Evolutionary conservation across 2,888 invertebrate species (phyloP).

Genomic region (Heliconius erato): DNA sequence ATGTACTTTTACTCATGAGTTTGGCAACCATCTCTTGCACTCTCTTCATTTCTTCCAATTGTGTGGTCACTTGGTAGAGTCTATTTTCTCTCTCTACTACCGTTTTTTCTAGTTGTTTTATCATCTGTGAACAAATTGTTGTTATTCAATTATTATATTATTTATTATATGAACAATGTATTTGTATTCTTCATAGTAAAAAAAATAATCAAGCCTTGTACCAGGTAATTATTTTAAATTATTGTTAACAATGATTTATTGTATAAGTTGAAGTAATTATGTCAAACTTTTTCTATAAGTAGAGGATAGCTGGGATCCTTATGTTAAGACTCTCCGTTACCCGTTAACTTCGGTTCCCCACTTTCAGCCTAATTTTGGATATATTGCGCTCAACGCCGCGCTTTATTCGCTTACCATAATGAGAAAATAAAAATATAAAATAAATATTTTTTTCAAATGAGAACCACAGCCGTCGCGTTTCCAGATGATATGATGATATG

Average conservation of each 20-base stretch:
- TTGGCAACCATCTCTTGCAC: slow-evolving; percentile 84
- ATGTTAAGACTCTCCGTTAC: not conserved
- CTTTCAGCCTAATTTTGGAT: not conserved
- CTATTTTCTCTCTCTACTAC: slow-evolving; percentile 80
- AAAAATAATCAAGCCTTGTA: too few relatives aligned
- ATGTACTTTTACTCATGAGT: slow-evolving; percentile 76
- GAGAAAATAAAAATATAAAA: not conserved
- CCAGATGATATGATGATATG: too few relatives aligned
- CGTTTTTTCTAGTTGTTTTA: slow-evolving; percentile 82
- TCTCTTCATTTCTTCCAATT: slow-evolving; percentile 82
- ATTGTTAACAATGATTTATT: too few relatives aligned
- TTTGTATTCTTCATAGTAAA: too few relatives aligned
- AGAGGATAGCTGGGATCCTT: not conserved
- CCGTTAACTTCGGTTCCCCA: not conserved
- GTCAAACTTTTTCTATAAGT: not conserved
- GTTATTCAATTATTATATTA: not conserved
- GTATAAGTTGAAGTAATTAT: too few relatives aligned
- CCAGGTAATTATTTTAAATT: too few relatives aligned
- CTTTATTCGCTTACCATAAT: too few relatives aligned
- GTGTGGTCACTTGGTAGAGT: slow-evolving; percentile 78
- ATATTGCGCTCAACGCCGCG: not conserved
- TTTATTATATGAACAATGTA: too few relatives aligned
- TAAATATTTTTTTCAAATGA: not conserved
- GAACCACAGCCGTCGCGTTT: not conserved
- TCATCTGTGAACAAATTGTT: slow-evolving; percentile 63